Evolutionary conservation across 1,140 invertebrate species (phyloP).

Genomic region (Tenebrio molitor): DNA sequence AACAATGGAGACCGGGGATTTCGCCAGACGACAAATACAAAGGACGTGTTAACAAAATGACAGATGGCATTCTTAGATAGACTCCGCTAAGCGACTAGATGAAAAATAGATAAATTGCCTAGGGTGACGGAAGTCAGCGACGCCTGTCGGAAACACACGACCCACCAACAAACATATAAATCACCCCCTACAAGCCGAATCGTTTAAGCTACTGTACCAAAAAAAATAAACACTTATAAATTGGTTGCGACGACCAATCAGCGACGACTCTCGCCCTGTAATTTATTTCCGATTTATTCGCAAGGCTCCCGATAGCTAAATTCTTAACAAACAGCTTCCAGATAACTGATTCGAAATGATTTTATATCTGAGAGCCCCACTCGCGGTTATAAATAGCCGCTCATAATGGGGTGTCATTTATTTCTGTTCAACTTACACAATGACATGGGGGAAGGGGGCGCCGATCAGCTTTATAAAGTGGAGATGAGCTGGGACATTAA

Average conservation of each 20-base stretch:
- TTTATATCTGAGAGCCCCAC: slow-evolving; percentile 1
- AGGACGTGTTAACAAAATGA: slow-evolving; percentile 51
- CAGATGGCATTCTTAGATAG: slow-evolving; percentile 48
- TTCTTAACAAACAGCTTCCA: slow-evolving; percentile 5
- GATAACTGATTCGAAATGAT: background rate
- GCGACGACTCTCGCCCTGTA: background rate
- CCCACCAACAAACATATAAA: slow-evolving; percentile 44
- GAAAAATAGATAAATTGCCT: slow-evolving; percentile 51
- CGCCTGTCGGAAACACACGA: slow-evolving; percentile 40
- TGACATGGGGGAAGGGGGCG: background rate
- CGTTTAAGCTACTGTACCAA: slow-evolving; percentile 25
- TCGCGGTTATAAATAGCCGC: slow-evolving; percentile 11
- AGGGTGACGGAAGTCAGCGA: slow-evolving; percentile 45
- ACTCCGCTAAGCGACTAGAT: slow-evolving; percentile 47
- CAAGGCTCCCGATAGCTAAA: slow-evolving; percentile 4
- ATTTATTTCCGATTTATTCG: slow-evolving; percentile 16
- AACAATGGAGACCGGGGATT: slow-evolving; percentile 9
- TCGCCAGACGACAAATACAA: slow-evolving; percentile 17
- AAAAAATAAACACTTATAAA: slow-evolving; percentile 22
- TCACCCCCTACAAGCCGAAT: slow-evolving; percentile 20
- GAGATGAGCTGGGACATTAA: slow-evolving; percentile 12
- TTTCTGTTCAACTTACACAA: slow-evolving; percentile 15
- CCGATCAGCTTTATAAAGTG: background rate
- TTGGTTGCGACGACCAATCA: background rate
- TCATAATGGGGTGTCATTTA: slow-evolving; percentile 26